Evolutionary conservation across 2,888 invertebrate species (phyloP), one percentile per base, ranked within the genome.

Genomic region (Antheraea yamamai): DNA sequence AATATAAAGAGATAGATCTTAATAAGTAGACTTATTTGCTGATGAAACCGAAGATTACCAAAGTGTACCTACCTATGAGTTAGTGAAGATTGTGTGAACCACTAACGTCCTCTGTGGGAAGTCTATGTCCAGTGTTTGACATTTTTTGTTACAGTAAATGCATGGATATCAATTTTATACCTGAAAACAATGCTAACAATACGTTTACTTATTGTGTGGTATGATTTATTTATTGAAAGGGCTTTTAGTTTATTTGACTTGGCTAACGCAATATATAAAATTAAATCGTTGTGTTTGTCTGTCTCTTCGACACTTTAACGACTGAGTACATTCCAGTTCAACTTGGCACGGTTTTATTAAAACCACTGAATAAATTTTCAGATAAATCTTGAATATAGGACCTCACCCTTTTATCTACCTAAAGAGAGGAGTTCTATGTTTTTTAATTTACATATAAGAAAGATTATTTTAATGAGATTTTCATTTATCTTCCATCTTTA

Each of bases 251-350:
- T 47, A 47, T 47, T 47, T 1, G 2, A 12, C 23, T 61, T 23
- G 10, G 30, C 64, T 66, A 66, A 66, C 16, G 64, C 16, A 66
- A 66, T 66, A 66, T 66, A 66, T 66, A 66, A 66, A 66, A 66
- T 30, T 18, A 66, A 30, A 66, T 66, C 64, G 64, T 66, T 66
- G 4, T 66, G 64, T 30, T 30, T 30, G 30, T 66, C 12, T 66
- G 39, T 70, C 35, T 70, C 70, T 70, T 70, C 39, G 70, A 39
- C n/a, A 70, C 6, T 70, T 70, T 70, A 70, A 70, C 39, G 39
- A 39, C 39, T 70, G 35, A n/a, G 39, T 39, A 39, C 35, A 70
- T n/a, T 39, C 12, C 39, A 70, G 39, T 35, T 20, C 70, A 7
- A n/a, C n/a, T 70, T 70, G 70, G 70, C 39, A 39, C 39, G 7